A percentile compares a stretch with the other conserved stretches of the same genome.
phyloP scores from a whole-genome alignment of 1,140 invertebrate species.

The Plutomurus gul region DNA sequence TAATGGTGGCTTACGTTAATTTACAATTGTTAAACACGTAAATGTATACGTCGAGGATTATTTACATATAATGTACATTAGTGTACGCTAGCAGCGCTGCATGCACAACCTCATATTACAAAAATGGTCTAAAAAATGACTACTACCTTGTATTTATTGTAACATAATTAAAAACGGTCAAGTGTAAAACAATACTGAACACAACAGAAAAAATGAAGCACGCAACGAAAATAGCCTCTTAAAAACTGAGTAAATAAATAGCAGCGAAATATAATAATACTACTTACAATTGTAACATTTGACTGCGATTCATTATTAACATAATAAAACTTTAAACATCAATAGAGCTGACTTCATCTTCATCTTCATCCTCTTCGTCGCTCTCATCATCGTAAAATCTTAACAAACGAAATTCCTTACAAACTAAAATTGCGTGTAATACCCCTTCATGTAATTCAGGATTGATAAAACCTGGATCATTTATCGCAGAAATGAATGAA shows the following conservation, averaged over 20 bases:
- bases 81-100: no score
- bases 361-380: neutral
- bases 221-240: constrained; percentile 22
- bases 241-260: neutral
- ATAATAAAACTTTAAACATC: neutral
- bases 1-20: no score
- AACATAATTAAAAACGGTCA: neutral
- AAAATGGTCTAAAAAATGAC: neutral
- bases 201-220: constrained; percentile 13
- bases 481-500: neutral
- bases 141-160: no score
- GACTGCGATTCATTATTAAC: neutral
- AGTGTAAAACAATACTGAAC: constrained; percentile 3
- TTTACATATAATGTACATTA: no score
- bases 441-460: neutral
- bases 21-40: no score
- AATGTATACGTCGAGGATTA: no score
- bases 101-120: neutral
- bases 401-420: neutral
- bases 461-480: neutral
- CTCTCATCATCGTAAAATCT: neutral
- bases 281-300: neutral
- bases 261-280: constrained; percentile 11
- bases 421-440: neutral
- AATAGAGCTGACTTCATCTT: neutral